A percentile compares a stretch with the other conserved stretches of the same genome.
Conservation (phyloP, 2,797 vertebrate genomes). For the Argyrosomus regius region DNA sequence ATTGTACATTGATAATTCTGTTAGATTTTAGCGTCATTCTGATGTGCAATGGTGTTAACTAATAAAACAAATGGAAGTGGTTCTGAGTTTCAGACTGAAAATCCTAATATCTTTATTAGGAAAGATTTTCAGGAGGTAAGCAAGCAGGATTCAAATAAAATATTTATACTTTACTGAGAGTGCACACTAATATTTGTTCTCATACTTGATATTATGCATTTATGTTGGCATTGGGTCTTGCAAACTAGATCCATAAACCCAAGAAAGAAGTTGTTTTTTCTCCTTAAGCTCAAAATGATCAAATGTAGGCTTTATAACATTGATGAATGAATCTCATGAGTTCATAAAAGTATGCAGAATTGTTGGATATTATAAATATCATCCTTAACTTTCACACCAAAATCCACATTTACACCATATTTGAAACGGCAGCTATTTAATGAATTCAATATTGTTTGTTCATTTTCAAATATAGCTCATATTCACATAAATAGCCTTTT, state of each 20-base stretch:
- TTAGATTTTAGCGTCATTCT: too few species aligned
- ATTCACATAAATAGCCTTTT: conserved; percentile 63
- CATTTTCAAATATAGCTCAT: conserved; percentile 23
- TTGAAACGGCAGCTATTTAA: conserved; percentile 1
- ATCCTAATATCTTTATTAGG: too few species aligned
- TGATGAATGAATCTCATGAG: background rate
- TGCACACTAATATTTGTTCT: background rate
- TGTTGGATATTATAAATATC: background rate
- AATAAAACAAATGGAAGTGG: too few species aligned
- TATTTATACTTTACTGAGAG: background rate
- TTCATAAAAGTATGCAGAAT: background rate
- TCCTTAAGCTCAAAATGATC: background rate
- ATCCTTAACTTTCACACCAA: background rate
- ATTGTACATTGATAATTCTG: background rate
- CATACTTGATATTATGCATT: background rate
- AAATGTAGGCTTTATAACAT: background rate
- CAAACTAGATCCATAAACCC: background rate
- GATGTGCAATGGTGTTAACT: too few species aligned
- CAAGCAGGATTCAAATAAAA: background rate
- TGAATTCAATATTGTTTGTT: conserved; percentile 14
- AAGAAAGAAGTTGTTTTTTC: background rate
- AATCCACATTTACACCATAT: conserved; percentile 3
- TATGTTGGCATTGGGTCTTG: background rate
- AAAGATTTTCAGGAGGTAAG: background rate
- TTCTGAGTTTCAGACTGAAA: too few species aligned